A percentile compares a stretch with the other conserved stretches of the same genome.
phyloP scores from a whole-genome alignment of 1,140 invertebrate species.

The Gyrodactylus bullatarudis region DNA sequence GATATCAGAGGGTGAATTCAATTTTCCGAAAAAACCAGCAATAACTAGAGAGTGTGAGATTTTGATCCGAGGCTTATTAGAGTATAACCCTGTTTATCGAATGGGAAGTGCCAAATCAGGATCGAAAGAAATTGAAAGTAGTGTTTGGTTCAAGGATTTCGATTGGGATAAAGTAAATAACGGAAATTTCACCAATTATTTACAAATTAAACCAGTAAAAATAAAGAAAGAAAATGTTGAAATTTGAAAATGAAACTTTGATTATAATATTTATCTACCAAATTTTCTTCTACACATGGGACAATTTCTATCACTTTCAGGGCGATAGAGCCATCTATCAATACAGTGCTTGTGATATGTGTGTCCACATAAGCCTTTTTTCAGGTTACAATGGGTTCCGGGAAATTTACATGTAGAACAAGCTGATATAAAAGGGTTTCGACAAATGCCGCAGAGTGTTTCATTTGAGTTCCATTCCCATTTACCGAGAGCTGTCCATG shows the following conservation, averaged over 20 bases:
- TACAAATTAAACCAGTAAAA: background rate
- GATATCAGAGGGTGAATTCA: background rate
- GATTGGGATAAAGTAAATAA: background rate
- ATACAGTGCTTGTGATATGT: slow-evolving; percentile 2
- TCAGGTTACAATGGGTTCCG: background rate
- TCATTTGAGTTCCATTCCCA: slow-evolving; percentile 2
- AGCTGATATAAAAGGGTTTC: background rate
- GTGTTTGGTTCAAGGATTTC: background rate
- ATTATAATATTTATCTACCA: background rate
- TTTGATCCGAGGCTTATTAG: background rate
- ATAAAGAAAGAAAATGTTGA: background rate
- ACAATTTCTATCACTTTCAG: slow-evolving; percentile 2
- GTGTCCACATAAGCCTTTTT: background rate
- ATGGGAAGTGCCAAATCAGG: background rate
- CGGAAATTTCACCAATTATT: background rate
- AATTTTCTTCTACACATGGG: slow-evolving; percentile 2
- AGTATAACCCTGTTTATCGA: background rate
- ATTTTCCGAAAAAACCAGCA: background rate
- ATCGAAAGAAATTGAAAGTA: background rate
- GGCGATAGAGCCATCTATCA: background rate
- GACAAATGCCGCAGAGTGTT: background rate
- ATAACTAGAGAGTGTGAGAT: background rate
- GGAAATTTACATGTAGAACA: slow-evolving; percentile 2
- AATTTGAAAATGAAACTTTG: background rate
- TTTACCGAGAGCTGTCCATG: background rate